These are phyloP conservation scores for Thunnus maccoyii DNA, from an alignment of 2,113 vertebrate species.

Conservation along the genomic window DNA sequence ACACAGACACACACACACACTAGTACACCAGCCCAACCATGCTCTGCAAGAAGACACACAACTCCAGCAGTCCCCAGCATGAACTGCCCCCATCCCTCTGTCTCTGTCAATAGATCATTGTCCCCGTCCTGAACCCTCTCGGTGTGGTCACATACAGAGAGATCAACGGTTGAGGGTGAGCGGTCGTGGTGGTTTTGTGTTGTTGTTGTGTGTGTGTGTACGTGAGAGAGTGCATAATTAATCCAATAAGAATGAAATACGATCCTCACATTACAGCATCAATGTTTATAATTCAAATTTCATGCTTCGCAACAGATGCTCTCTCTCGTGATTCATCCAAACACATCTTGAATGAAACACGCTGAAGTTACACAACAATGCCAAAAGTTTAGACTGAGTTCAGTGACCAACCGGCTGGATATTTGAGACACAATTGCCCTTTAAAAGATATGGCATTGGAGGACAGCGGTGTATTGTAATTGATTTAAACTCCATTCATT, in stretches of 20 bases:
- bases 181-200: no score
- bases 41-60: constrained; percentile 54
- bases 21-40: constrained; percentile 20
- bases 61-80: constrained; percentile 49
- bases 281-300: constrained; percentile 26
- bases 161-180: constrained; percentile 16
- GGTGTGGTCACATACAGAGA: constrained; percentile 50
- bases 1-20: constrained; percentile 20
- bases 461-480: background rate
- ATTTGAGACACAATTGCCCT: constrained; percentile 6
- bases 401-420: background rate
- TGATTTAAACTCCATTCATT: constrained; percentile 28
- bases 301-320: constrained; percentile 10
- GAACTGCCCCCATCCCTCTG: constrained; percentile 24
- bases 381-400: constrained; percentile 10
- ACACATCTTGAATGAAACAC: constrained; percentile 5
- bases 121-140: constrained; percentile 47
- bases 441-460: background rate
- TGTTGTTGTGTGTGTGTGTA: background rate
- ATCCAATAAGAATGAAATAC: constrained; percentile 8
- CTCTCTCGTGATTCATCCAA: background rate
- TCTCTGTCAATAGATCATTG: constrained; percentile 68
- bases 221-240: constrained; percentile 4
- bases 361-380: background rate
- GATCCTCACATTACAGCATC: background rate